Evolutionary conservation across 2,113 vertebrate genomes (phyloP), one percentile per base, ranked within the genome.

Genomic region (Melanerpes aurifrons): DNA sequence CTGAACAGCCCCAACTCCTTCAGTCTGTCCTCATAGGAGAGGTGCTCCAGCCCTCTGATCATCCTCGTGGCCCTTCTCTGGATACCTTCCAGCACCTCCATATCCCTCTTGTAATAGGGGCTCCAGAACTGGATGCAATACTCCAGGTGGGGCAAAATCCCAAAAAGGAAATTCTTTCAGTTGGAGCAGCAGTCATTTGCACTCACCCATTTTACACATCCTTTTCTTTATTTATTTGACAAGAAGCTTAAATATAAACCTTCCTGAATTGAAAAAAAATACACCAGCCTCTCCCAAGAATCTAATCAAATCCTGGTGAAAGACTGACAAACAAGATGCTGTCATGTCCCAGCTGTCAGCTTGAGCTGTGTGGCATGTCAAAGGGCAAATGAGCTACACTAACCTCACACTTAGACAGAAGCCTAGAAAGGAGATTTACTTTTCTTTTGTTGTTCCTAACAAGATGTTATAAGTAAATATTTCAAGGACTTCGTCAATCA

Each of bases 291-390:
- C 54, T 87, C 63, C 76, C 53, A 58, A 68, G 77, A 71, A 62
- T 6, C 9, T 82, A 68, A 72, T 72, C 21, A 80, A 72, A 87
- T 29, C 32, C 15, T 2, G 1, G 12, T 20, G 80, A 86, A 79
- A 82, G 54, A 74, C 7, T 69, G 77, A 86, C 64, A 90, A 94
- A 88, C 56, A 90, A 93, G 77, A 74, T 57, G 35, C 16, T 88
- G 31, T n/a, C 58, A 26, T 69, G 69, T 82, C 45, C 73, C 75
- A 81, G 75, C 62, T 96, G 66, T 82, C 85, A 84, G 53, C 45
- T 86, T 58, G 62, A 83, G 54, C 50, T 86, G 35, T 40, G 31
- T 25, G 32, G 21, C 13, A 71, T 54, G 50, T 54, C 54, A 78
- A 91, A 94, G 82, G 53, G 26, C 43, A 88, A 82, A 74, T 70